Conservation (phyloP, 1,140 invertebrate species). For the Dysdera silvatica region DNA sequence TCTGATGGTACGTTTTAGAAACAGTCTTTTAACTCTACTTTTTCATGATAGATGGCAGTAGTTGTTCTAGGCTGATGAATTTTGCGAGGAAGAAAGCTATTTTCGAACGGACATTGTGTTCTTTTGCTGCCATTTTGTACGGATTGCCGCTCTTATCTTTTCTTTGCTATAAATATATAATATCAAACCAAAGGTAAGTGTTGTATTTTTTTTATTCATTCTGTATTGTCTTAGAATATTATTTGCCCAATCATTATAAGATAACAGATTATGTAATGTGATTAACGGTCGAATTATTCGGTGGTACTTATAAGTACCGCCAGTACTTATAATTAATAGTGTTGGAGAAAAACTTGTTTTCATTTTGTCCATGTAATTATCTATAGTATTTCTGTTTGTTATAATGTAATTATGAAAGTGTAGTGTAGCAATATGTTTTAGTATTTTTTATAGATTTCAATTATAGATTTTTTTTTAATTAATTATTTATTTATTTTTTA, state of each 20-base stretch:
- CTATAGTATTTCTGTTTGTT: background rate
- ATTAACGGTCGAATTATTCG: conserved; percentile 1
- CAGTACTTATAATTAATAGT: background rate
- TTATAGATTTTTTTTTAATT: background rate
- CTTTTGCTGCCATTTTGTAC: too few relatives aligned
- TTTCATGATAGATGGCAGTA: conserved; percentile 8
- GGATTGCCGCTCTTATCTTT: too few relatives aligned
- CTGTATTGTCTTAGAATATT: background rate
- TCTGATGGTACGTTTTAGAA: conserved; percentile 3
- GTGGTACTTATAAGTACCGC: conserved; percentile 1
- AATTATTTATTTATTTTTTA: background rate
- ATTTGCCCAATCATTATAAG: background rate
- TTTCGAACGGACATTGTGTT: background rate
- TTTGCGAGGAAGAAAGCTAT: background rate
- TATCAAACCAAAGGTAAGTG: too few relatives aligned
- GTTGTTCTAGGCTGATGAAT: background rate
- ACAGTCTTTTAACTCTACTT: conserved; percentile 3
- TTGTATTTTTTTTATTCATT: too few relatives aligned
- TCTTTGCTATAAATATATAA: too few relatives aligned
- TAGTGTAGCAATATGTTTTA: conserved; percentile 3
- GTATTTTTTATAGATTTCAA: background rate
- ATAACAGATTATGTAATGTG: background rate
- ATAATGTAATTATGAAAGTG: conserved; percentile 2
- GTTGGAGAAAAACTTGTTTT: background rate
- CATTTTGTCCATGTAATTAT: conserved; percentile 1